Evolutionary conservation across 2,888 invertebrate genomes (phyloP).

Genomic region (Argynnis bischoffii): DNA sequence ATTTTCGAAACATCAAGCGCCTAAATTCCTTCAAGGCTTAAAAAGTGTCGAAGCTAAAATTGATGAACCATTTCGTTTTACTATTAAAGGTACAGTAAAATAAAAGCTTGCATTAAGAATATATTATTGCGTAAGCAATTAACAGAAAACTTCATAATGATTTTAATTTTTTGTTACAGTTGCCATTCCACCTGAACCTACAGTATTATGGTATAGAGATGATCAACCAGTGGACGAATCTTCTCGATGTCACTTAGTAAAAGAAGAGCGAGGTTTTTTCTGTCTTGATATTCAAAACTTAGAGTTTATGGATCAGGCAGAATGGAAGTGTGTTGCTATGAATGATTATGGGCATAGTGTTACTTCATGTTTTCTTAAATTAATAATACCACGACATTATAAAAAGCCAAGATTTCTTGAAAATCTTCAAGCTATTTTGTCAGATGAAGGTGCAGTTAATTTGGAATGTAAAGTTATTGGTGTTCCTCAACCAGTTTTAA

Average conservation of each 20-base stretch:
- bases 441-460: conserved; percentile 94
- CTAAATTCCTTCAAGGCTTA: conserved; percentile 90
- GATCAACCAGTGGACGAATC: conserved; percentile 88
- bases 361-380: conserved; percentile 92
- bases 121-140: background rate
- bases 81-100: conserved; percentile 85
- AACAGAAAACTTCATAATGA: background rate
- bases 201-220: conserved; percentile 93
- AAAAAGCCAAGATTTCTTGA: conserved; percentile 94
- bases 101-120: background rate
- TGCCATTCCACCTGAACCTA: conserved; percentile 90
- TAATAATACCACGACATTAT: conserved; percentile 93
- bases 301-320: conserved; percentile 93
- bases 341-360: conserved; percentile 95
- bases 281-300: conserved; percentile 87
- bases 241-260: conserved; percentile 85
- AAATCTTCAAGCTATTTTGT: conserved; percentile 91
- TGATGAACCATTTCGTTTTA: conserved; percentile 90
- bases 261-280: conserved; percentile 87
- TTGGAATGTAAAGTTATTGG: conserved; percentile 96
- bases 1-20: conserved; percentile 89
- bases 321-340: conserved; percentile 95
- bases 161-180: conserved; percentile 72
- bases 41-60: conserved; percentile 92
- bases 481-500: conserved; percentile 93